Evolutionary conservation across 1,140 invertebrate genomes (phyloP).

Genomic region (Procambarus virginalis): DNA sequence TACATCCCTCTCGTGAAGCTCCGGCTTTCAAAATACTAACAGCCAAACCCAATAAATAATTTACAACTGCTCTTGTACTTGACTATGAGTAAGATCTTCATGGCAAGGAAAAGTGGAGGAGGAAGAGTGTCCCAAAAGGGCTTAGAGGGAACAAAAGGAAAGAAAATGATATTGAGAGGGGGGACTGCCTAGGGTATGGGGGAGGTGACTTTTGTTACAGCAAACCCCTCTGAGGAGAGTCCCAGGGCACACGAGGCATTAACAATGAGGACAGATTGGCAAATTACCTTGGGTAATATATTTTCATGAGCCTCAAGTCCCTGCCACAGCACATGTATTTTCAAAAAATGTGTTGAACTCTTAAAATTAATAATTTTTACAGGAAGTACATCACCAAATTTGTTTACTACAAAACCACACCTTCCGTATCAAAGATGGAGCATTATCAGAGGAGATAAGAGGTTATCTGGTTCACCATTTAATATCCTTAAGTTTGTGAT

Average conservation of each 20-base stretch:
- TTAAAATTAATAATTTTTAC: background rate
- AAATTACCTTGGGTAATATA: background rate
- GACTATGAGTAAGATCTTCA: too few species aligned
- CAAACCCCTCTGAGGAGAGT: too few species aligned
- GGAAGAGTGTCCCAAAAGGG: too few species aligned
- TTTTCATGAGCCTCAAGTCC: background rate
- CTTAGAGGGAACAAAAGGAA: too few species aligned
- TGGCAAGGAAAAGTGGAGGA: too few species aligned
- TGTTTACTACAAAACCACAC: background rate
- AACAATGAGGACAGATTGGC: background rate
- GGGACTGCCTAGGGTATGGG: too few species aligned
- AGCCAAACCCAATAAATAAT: background rate
- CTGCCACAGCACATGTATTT: background rate
- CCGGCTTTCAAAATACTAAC: background rate
- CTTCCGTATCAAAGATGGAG: background rate
- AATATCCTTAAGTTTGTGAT: constrained; percentile 22
- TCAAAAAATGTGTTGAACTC: background rate
- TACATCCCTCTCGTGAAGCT: background rate
- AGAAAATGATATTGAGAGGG: too few species aligned
- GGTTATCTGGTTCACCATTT: background rate
- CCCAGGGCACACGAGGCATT: too few species aligned
- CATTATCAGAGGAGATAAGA: background rate
- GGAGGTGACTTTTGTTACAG: too few species aligned
- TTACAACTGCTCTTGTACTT: too few species aligned
- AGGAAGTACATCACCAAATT: background rate